phyloP scores from a whole-genome alignment of 2,797 vertebrate species.

The Myotis myotis region DNA sequence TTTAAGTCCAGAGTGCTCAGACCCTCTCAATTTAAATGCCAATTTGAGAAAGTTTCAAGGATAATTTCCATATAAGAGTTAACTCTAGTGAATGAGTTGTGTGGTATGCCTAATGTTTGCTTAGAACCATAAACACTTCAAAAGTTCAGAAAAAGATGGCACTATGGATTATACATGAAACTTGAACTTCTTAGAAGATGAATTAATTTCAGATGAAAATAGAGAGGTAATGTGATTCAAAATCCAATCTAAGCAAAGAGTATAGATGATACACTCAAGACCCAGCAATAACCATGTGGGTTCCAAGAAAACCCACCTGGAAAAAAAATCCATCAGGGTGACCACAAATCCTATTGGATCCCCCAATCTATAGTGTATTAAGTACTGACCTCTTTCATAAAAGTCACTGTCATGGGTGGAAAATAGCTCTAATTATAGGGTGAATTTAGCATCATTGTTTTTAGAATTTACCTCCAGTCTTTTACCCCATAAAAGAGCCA shows the following conservation, averaged over 20 bases:
- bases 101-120: neutral
- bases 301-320: neutral
- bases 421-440: neutral
- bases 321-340: neutral
- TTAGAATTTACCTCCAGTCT: neutral
- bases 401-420: neutral
- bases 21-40: neutral
- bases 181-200: neutral
- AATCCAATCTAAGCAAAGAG: neutral
- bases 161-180: neutral
- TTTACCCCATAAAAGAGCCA: neutral
- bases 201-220: slow-evolving; percentile 28
- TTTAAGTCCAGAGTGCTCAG: slow-evolving; percentile 3
- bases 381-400: neutral
- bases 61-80: neutral
- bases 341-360: neutral
- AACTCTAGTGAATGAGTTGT: neutral
- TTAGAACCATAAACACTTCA: neutral
- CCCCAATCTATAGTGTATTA: neutral
- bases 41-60: neutral
- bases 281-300: neutral
- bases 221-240: neutral
- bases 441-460: neutral
- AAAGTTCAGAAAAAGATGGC: slow-evolving; percentile 21
- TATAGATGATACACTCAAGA: neutral